A percentile compares a stretch with the other conserved stretches of the same genome.
Evolutionary conservation across 2,888 invertebrate species (phyloP).

Genomic region (Caenorhabditis macrosperma): DNA sequence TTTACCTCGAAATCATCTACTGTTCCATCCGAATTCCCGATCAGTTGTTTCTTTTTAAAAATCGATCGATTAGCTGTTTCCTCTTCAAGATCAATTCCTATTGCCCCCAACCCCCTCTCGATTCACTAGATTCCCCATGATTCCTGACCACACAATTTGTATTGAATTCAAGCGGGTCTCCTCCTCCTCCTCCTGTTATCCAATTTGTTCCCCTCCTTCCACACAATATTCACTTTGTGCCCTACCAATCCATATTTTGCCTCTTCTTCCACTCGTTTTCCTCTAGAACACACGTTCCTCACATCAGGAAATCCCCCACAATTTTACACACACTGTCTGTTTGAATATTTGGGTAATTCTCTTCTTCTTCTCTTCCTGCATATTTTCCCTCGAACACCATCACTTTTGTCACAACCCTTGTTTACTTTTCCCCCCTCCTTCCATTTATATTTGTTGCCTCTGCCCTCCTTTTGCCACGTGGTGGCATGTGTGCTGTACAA

Average conservation of each 20-base stretch:
- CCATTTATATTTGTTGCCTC: slow-evolving; percentile 37
- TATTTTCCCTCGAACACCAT: slow-evolving; percentile 20
- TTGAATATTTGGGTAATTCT: slow-evolving; percentile 57
- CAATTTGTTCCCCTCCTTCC: slow-evolving; percentile 8
- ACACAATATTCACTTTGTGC: slow-evolving; percentile 42
- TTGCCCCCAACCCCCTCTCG: slow-evolving; percentile 1
- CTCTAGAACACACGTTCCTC: slow-evolving; percentile 41
- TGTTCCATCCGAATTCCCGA: neutral
- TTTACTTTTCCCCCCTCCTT: slow-evolving; percentile 9
- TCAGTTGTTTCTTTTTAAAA: slow-evolving; percentile 34
- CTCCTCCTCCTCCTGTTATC: slow-evolving; percentile 11
- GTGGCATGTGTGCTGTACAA: slow-evolving; percentile 56
- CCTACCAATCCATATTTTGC: slow-evolving; percentile 56
- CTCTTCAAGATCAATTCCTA: neutral
- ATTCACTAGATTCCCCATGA: slow-evolving; percentile 46
- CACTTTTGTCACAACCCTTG: slow-evolving; percentile 33
- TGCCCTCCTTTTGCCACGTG: slow-evolving; percentile 46
- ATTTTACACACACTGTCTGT: slow-evolving; percentile 26
- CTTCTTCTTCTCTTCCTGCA: slow-evolving; percentile 7
- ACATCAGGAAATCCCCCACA: slow-evolving; percentile 37
- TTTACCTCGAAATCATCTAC: slow-evolving; percentile 31
- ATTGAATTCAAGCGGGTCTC: slow-evolving; percentile 36
- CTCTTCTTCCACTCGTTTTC: slow-evolving; percentile 22
- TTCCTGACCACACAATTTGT: slow-evolving; percentile 51
- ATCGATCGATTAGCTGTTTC: slow-evolving; percentile 41